phyloP scores from a whole-genome alignment of 2,888 invertebrate genomes.

The Dugesia japonica region DNA sequence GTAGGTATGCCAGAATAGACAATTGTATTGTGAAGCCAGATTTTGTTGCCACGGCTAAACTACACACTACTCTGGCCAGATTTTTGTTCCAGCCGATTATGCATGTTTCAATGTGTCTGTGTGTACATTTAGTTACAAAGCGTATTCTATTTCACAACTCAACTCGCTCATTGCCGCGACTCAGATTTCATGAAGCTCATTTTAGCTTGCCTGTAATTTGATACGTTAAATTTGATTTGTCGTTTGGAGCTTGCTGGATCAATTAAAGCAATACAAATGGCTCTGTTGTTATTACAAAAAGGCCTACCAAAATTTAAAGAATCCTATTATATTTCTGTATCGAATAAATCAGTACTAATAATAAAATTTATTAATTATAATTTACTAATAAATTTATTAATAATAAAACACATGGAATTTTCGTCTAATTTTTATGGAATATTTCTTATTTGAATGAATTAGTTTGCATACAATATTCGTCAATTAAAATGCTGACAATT shows the following conservation, averaged over 20 bases:
- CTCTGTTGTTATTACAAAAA: conserved; percentile 5
- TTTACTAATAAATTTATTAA: too few species aligned
- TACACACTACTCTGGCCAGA: conserved; percentile 8
- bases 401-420: too few species aligned
- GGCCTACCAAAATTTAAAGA: background rate
- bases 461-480: too few species aligned
- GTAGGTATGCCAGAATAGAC: conserved; percentile 20
- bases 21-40: conserved; percentile 15
- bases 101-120: background rate
- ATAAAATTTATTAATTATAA: background rate
- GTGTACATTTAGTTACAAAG: conserved; percentile 20
- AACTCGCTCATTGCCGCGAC: conserved; percentile 20
- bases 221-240: conserved; percentile 20
- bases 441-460: too few species aligned
- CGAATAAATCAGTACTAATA: background rate
- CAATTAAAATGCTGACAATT: too few species aligned
- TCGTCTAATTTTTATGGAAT: too few species aligned
- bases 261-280: conserved; percentile 16
- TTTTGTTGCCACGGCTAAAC: conserved; percentile 11
- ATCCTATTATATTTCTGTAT: background rate
- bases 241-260: conserved; percentile 20
- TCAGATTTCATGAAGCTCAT: conserved; percentile 16
- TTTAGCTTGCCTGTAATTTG: conserved; percentile 15
- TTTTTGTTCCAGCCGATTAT: conserved; percentile 15
- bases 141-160: conserved; percentile 16